Evolutionary conservation across 2,888 invertebrate species (phyloP).

Genomic region (Phengaris arion): DNA sequence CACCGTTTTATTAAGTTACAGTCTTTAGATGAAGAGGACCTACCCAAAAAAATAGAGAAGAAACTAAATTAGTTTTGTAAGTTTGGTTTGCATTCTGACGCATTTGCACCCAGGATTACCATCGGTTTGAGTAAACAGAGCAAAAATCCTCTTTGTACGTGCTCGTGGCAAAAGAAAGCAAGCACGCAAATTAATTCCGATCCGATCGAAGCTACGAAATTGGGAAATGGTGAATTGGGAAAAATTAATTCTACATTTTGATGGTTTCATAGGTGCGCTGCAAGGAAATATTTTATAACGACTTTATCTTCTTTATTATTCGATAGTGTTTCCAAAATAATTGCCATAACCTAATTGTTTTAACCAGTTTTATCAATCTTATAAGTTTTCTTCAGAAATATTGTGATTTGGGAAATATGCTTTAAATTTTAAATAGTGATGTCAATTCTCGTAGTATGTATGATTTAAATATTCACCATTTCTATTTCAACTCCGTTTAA

Average conservation of each 20-base stretch:
- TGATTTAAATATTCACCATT: background rate
- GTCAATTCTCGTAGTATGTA: background rate
- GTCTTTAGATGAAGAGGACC: background rate
- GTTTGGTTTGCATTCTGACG: constrained; percentile 48
- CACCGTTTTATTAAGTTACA: background rate
- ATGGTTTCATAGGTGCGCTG: background rate
- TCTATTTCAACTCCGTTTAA: background rate
- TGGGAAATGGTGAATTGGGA: constrained; percentile 9
- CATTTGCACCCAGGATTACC: constrained; percentile 62
- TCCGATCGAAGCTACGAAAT: constrained; percentile 21
- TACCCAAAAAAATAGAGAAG: background rate
- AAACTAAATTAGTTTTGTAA: background rate
- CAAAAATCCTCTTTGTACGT: constrained; percentile 31
- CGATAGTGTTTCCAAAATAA: background rate
- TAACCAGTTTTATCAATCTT: too few relatives aligned
- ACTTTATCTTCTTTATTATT: background rate
- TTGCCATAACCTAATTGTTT: background rate
- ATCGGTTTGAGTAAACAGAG: constrained; percentile 40
- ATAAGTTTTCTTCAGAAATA: too few relatives aligned
- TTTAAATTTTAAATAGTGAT: too few relatives aligned
- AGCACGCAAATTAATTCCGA: constrained; percentile 19
- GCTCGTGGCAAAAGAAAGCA: constrained; percentile 19
- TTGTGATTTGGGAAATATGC: too few relatives aligned
- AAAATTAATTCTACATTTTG: constrained; percentile 7
- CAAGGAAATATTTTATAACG: background rate